phyloP scores from a whole-genome alignment of 2,888 invertebrate species.

The Amblyjoppa fuscipennis region DNA sequence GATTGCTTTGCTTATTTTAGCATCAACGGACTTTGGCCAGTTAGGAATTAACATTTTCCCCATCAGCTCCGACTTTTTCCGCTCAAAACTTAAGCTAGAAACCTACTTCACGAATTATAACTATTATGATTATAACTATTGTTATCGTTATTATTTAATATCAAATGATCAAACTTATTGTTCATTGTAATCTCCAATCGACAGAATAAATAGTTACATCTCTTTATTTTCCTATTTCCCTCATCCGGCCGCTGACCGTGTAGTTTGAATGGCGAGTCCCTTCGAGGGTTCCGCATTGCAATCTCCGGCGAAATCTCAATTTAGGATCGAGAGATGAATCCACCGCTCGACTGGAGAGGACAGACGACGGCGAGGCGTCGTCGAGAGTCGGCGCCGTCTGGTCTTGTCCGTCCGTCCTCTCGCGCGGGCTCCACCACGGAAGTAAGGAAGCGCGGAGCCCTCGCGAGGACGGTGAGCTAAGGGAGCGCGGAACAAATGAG shows the following conservation, averaged over 20 bases:
- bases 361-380: slow-evolving; percentile 42
- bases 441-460: not conserved
- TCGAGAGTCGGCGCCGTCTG: slow-evolving; percentile 66
- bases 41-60: no score
- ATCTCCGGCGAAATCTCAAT: slow-evolving; percentile 27
- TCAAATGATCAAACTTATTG: no score
- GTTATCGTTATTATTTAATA: no score
- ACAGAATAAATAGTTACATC: no score
- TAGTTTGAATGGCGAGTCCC: not conserved
- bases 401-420: slow-evolving; percentile 42
- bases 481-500: slow-evolving; percentile 10
- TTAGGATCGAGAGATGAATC: slow-evolving; percentile 26
- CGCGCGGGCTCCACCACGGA: not conserved
- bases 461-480: slow-evolving; percentile 11
- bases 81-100: not conserved
- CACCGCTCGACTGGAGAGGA: slow-evolving; percentile 19
- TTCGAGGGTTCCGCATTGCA: not conserved
- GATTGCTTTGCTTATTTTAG: no score
- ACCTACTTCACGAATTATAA: not conserved
- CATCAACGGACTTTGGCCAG: no score
- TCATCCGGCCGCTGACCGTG: not conserved
- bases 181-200: not conserved
- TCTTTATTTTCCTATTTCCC: not conserved
- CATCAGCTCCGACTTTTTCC: no score
- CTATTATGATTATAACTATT: no score